Base-by-base conservation (phyloP, 2,888 invertebrate species). In the Cheilosia variabilis region DNA sequence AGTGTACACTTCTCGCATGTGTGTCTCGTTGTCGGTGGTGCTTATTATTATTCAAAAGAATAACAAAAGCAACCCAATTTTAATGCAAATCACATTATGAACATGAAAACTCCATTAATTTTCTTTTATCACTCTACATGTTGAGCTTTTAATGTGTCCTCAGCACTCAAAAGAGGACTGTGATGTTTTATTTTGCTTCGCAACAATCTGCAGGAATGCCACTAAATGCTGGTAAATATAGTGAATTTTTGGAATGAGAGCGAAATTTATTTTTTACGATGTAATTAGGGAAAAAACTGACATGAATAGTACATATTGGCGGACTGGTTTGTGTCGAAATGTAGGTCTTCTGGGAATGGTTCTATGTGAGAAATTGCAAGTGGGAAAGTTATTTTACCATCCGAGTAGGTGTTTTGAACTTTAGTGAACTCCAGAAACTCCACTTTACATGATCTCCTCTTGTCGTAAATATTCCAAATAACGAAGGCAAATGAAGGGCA, bases 71-170 rank as follows among this genome's bases (percentile, higher is more conserved):
- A 55, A 58, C 41, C 68, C 55, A 69, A 57, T 63, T 78, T 78
- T 71, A 63, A 78, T 78, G 90, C 90, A 90, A 90, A 90, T 90
- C 90, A 90, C 90, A 90, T 90, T 90, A 90, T 90, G 90, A 90
- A 90, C 90, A 90, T 90, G 90, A 89, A 90, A 90, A 90, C 89
- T 90, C 90, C 90, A 90, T 90, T 90, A 90, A 90, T 90, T 90
- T 90, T 87, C 88, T 89, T 88, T 71, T 71, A 50, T 76, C 58
- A 57, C 66, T 41, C 34, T 19, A 60, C 73, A 63, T 65, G 73
- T 55, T 50, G 75, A 47, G 37, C 47, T 24, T 34, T 75, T 65
- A 57, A 57, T 75, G 47, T 37, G 65, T 31, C 37, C 55, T 34
- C n/a, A 2, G 60, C 41, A 52, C 43, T 52, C 53, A 15, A 13